Conservation (phyloP, 2,113 vertebrate species). For the Peromyscus maniculatus region DNA sequence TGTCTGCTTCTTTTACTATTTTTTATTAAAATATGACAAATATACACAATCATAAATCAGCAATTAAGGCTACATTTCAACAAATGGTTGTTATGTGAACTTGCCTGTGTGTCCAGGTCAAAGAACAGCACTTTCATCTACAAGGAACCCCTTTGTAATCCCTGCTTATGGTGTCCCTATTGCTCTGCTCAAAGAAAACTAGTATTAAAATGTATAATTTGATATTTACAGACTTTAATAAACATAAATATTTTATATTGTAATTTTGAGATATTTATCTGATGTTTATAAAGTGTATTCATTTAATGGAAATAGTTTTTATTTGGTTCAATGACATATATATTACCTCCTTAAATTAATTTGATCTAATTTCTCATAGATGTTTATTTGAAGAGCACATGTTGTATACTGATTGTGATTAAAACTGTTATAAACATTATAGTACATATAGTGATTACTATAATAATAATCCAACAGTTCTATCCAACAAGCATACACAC, state of each 20-base stretch:
- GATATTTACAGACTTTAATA: not conserved
- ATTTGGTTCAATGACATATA: not conserved
- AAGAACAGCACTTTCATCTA: not conserved
- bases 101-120: fast-evolving
- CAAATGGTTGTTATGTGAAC: not conserved
- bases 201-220: not conserved
- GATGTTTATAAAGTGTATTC: not conserved
- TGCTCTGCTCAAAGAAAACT: not conserved
- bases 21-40: not conserved
- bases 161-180: fast-evolving
- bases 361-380: not conserved
- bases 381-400: not conserved
- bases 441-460: too few species aligned
- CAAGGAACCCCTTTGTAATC: not conserved
- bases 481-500: not conserved
- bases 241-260: not conserved
- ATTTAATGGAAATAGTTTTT: not conserved
- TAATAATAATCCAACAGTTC: not conserved
- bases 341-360: not conserved
- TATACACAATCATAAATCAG: not conserved
- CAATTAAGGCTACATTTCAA: not conserved
- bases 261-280: not conserved
- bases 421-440: not conserved
- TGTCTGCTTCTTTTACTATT: not conserved
- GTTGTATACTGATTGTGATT: not conserved